Evolutionary conservation across 2,113 vertebrate species (phyloP).

Genomic region (Leptocoma aspasia): DNA sequence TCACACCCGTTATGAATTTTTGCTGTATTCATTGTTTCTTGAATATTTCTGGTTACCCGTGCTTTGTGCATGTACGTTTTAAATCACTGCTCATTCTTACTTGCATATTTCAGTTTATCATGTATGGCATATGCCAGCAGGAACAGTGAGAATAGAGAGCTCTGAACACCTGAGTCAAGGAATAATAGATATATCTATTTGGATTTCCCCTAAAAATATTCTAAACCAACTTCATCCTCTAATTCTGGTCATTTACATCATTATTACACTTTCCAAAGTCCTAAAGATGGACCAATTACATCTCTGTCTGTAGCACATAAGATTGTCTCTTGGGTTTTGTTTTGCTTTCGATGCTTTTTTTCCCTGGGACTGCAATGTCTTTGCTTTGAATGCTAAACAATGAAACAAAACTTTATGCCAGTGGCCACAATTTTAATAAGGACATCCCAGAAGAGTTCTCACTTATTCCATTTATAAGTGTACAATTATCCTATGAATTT

Average conservation of each 20-base stretch:
- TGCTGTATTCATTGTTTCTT: not conserved
- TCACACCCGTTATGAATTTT: not conserved
- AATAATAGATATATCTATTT: not conserved
- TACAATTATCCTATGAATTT: not conserved
- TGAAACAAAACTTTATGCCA: not conserved
- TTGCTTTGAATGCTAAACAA: not conserved
- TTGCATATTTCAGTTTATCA: not conserved
- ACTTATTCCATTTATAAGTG: not conserved
- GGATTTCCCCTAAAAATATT: not conserved
- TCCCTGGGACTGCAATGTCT: not conserved
- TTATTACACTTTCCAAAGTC: not conserved
- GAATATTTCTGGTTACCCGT: not conserved
- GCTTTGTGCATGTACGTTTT: not conserved
- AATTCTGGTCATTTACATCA: not conserved
- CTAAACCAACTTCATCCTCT: not conserved
- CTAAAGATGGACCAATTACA: not conserved
- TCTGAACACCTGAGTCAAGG: not conserved
- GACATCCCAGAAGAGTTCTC: not conserved
- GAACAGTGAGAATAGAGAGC: not conserved
- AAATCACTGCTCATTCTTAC: not conserved
- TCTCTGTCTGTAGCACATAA: not conserved
- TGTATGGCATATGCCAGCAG: not conserved
- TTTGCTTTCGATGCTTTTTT: not conserved
- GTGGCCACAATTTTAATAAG: not conserved
- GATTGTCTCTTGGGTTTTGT: not conserved